Percentiles rank a stretch among this genome's conserved stretches.
Conservation (phyloP, 2,113 vertebrate genomes). For the Shinisaurus crocodilurus region DNA sequence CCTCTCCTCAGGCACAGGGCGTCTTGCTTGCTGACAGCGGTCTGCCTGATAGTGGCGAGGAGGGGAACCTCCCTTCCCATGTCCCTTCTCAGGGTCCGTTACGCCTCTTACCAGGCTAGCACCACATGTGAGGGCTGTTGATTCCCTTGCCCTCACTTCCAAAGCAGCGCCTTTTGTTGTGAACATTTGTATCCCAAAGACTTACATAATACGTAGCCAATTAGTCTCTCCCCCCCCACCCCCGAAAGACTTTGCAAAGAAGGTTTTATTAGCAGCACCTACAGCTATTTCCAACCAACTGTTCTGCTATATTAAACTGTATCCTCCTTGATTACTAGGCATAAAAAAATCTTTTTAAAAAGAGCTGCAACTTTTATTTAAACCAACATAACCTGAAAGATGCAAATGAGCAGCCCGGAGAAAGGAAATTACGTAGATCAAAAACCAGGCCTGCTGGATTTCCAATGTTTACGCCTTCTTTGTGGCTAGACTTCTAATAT, state of each 20-base stretch:
- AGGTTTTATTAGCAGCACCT: slow-evolving; percentile 48
- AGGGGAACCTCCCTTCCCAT: not conserved
- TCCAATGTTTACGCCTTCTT: not conserved
- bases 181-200: slow-evolving; percentile 24
- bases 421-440: slow-evolving; percentile 49
- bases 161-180: slow-evolving; percentile 1
- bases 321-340: slow-evolving; percentile 37
- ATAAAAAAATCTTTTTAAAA: slow-evolving; percentile 28
- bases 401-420: not conserved
- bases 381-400: slow-evolving; percentile 33
- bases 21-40: not conserved
- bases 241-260: not conserved
- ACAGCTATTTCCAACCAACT: slow-evolving; percentile 47
- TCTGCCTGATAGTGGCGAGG: not conserved
- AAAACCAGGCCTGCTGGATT: not conserved
- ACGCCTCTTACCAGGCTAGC: not conserved
- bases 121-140: not conserved
- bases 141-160: not conserved
- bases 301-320: slow-evolving; percentile 26
- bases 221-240: not conserved
- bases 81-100: not conserved
- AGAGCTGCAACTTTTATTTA: slow-evolving; percentile 28
- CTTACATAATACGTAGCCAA: not conserved
- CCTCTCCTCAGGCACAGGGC: not conserved
- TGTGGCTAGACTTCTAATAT: not conserved